Conservation (phyloP, 2,888 invertebrate species). For the Dioctria linearis region DNA sequence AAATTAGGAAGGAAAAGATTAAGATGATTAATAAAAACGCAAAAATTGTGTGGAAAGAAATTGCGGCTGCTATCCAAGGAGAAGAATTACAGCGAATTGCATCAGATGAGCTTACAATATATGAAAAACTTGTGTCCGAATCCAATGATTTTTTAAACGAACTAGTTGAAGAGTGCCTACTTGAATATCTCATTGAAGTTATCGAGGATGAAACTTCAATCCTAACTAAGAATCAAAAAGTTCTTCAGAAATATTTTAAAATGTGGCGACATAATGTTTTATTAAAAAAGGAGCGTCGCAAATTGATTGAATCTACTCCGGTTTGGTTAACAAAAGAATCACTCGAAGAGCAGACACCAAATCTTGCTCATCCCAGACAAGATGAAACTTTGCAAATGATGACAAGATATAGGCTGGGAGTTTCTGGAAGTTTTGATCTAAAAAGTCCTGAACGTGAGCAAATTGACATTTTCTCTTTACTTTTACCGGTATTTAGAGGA, state of each 20-base stretch:
- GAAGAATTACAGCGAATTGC: slow-evolving; percentile 62
- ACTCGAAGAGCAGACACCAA: slow-evolving; percentile 62
- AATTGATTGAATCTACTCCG: slow-evolving; percentile 74
- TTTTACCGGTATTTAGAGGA: slow-evolving; percentile 20
- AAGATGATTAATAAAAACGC: slow-evolving; percentile 56
- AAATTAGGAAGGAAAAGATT: slow-evolving; percentile 60
- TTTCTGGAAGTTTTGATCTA: slow-evolving; percentile 64
- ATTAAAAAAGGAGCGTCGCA: slow-evolving; percentile 71
- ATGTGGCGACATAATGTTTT: slow-evolving; percentile 71
- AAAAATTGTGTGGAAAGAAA: slow-evolving; percentile 47
- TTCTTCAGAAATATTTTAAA: slow-evolving; percentile 69
- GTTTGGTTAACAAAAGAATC: slow-evolving; percentile 72
- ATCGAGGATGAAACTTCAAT: slow-evolving; percentile 68
- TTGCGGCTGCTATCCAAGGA: slow-evolving; percentile 8
- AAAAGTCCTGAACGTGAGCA: slow-evolving; percentile 57
- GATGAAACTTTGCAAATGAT: slow-evolving; percentile 70
- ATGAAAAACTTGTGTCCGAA: slow-evolving; percentile 61
- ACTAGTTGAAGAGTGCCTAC: slow-evolving; percentile 61
- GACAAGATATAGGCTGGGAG: slow-evolving; percentile 72
- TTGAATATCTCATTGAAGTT: slow-evolving; percentile 58
- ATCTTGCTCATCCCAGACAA: slow-evolving; percentile 71
- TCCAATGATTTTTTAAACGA: slow-evolving; percentile 53
- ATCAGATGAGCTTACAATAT: slow-evolving; percentile 62
- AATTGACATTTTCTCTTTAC: slow-evolving; percentile 55
- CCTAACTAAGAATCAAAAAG: slow-evolving; percentile 64